Base-by-base conservation (phyloP, 1,140 invertebrate genomes). In the Cherax quadricarinatus region DNA sequence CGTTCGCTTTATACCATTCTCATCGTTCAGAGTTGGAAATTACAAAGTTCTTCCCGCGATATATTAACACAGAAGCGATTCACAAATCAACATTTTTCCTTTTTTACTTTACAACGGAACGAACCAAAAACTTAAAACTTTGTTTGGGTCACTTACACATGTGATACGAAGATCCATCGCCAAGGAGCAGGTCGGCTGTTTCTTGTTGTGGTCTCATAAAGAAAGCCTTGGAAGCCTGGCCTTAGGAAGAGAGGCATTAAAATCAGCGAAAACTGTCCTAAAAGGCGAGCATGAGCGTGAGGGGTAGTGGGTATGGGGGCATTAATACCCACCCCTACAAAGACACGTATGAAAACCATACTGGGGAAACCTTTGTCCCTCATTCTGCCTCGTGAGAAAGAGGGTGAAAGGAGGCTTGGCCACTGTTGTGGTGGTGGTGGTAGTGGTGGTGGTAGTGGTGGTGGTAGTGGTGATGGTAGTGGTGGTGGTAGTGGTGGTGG, bases 341-440 rank as follows among this genome's bases (percentile, higher is more conserved):
- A 86, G 89, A 80, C 75, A 21, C 18, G 81, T 66, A 91, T 86
- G 89, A 85, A 91, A 91, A 91, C 89, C 89, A 91, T 86, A 91
- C 83, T 83, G 86, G 70, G 57, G 62, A 16, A 75, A 41, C 51
- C 51, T 80, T 86, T 86, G 83, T 91, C 5, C 73, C n/a, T 51
- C 75, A 85, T 86, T 91, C 80, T 89, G 48, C 73, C 73, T 78
- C 62, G 84, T 86, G 89, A 86, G 89, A 89, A 89, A 89, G 62
- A 53, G 80, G 48, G 48, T 53, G 66, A 83, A 66, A 81, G 78
- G 57, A 12, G 18, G 87, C n/a, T 49, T 48, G n/a, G 75, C 87
- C 49, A 88, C 87, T 88, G 87, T 60, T 53, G 66, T 80, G 48
- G 18, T 62, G 30, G 62, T 66, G 14, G 14, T 66, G 18, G 62